A percentile compares a stretch with the other conserved stretches of the same genome.
phyloP scores from a whole-genome alignment of 2,888 invertebrate genomes.

The Drosophila imparisetae region DNA sequence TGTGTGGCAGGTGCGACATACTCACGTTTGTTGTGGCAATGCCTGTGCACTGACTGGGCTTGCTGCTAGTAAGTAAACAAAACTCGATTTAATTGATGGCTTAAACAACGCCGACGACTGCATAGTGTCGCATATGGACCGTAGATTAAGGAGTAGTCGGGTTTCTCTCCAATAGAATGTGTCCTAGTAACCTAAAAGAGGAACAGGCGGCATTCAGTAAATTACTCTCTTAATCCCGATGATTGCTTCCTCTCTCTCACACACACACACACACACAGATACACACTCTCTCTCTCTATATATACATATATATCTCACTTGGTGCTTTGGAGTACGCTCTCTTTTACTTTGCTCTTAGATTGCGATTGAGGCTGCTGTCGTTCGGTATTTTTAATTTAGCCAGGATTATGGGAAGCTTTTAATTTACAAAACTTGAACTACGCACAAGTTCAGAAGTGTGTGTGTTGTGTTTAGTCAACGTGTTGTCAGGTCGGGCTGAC shows the following conservation, averaged over 20 bases:
- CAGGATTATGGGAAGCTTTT: slow-evolving; percentile 69
- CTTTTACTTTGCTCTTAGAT: slow-evolving; percentile 19
- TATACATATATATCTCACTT: not conserved
- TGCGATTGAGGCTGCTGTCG: slow-evolving; percentile 4
- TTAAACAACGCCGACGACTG: slow-evolving; percentile 43
- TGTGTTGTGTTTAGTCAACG: slow-evolving; percentile 47
- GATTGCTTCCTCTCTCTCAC: slow-evolving; percentile 10
- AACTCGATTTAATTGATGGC: slow-evolving; percentile 70
- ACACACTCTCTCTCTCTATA: not conserved
- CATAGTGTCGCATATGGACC: slow-evolving; percentile 1
- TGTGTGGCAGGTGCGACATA: slow-evolving; percentile 52
- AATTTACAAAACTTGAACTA: slow-evolving; percentile 60
- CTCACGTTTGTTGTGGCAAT: slow-evolving; percentile 43
- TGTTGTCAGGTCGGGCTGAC: slow-evolving; percentile 37
- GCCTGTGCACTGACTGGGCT: slow-evolving; percentile 9
- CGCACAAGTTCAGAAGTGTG: slow-evolving; percentile 3
- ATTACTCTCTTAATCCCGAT: slow-evolving; percentile 28
- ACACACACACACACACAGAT: not conserved
- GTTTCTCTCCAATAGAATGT: slow-evolving; percentile 19
- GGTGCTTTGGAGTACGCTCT: slow-evolving; percentile 18
- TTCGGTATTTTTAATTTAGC: slow-evolving; percentile 72
- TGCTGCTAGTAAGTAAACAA: slow-evolving; percentile 54
- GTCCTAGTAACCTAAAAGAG: slow-evolving; percentile 66
- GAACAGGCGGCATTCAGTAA: slow-evolving; percentile 20
- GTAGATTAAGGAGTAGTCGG: slow-evolving; percentile 4